Evolutionary conservation across 2,888 invertebrate genomes (phyloP).

Genomic region (Bibio marci): DNA sequence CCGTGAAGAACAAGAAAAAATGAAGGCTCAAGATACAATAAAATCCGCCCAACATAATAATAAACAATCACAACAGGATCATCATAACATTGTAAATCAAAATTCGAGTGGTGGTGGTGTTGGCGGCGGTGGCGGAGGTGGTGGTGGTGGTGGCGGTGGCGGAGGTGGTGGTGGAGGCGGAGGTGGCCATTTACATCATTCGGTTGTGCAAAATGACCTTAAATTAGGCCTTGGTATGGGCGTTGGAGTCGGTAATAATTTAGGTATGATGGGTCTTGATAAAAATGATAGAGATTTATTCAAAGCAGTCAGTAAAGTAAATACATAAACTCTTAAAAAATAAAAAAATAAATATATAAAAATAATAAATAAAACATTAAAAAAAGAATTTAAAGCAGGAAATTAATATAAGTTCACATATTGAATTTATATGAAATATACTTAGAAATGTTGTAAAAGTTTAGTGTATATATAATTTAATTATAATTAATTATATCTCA

Average conservation of each 20-base stretch:
- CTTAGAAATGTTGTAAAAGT: too few relatives aligned
- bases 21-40: constrained; percentile 79
- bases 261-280: constrained; percentile 31
- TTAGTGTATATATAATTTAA: too few relatives aligned
- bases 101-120: constrained; percentile 1
- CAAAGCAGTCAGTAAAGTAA: constrained; percentile 30
- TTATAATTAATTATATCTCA: too few relatives aligned
- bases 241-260: constrained; percentile 23
- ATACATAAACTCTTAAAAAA: constrained; percentile 24
- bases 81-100: constrained; percentile 7
- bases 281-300: constrained; percentile 17
- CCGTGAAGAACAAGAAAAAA: constrained; percentile 77
- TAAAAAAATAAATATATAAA: not conserved
- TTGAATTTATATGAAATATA: too few relatives aligned
- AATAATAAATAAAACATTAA: not conserved
- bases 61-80: constrained; percentile 26
- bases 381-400: not conserved
- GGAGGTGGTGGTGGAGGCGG: constrained; percentile 5
- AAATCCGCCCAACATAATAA: constrained; percentile 70
- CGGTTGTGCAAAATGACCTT: constrained; percentile 29
- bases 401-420: too few relatives aligned
- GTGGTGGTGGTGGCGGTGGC: constrained; percentile 12
- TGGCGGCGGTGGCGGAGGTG: constrained; percentile 4
- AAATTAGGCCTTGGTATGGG: constrained; percentile 30
- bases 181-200: constrained; percentile 28